phyloP scores from a whole-genome alignment of 1,140 invertebrate genomes.

The Asobara japonica region DNA sequence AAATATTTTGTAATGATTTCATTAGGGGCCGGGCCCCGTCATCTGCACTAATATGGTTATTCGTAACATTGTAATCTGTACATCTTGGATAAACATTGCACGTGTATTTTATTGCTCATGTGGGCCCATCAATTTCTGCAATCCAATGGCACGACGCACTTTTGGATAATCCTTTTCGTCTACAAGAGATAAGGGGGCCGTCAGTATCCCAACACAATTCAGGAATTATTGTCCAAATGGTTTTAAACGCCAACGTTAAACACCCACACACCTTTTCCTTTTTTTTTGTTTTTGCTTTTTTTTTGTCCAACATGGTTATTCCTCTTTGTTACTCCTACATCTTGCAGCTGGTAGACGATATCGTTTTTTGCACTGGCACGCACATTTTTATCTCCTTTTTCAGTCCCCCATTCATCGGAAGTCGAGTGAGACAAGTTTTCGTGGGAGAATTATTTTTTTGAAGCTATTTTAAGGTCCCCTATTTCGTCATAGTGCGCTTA shows the following conservation, averaged over 20 bases:
- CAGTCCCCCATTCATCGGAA: not conserved
- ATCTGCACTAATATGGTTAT: not conserved
- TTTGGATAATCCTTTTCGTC: not conserved
- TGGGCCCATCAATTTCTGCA: not conserved
- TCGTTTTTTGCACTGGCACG: not conserved
- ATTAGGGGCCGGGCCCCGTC: not conserved
- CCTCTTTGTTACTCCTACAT: conserved; percentile 2
- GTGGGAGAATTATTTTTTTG: conserved; percentile 14
- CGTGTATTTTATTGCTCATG: not conserved
- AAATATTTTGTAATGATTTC: not conserved
- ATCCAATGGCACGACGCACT: not conserved
- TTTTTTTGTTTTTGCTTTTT: not conserved
- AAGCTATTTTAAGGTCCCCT: not conserved
- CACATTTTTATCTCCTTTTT: not conserved
- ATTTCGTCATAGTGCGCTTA: not conserved
- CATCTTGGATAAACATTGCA: not conserved
- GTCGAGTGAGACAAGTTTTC: not conserved
- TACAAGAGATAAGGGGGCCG: not conserved
- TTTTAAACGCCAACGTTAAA: conserved; percentile 1
- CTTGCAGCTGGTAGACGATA: conserved; percentile 8
- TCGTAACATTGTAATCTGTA: not conserved
- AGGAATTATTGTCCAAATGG: not conserved
- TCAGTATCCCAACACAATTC: not conserved
- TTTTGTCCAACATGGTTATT: too few relatives aligned
- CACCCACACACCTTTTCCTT: not conserved